Evolutionary conservation across 2,888 invertebrate genomes (phyloP).

Genomic region (Phrixothrix hirtus): DNA sequence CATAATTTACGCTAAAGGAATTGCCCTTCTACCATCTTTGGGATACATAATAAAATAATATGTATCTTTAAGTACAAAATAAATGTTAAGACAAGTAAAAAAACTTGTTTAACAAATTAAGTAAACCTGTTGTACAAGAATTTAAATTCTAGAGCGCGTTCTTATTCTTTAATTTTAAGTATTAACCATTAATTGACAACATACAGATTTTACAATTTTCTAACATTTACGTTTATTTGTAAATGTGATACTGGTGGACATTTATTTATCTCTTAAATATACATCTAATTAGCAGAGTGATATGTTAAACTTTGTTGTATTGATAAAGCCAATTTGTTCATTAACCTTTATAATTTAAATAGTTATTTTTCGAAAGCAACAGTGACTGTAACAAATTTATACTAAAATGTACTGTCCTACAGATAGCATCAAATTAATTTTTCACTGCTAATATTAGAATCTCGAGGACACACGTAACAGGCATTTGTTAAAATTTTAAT

Average conservation of each 20-base stretch:
- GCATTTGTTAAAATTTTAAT: too few relatives aligned
- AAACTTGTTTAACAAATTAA: constrained; percentile 35
- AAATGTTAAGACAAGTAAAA: constrained; percentile 19
- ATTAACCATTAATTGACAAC: constrained; percentile 8
- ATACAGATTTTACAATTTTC: neutral
- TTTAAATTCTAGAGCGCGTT: constrained; percentile 18
- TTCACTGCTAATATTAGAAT: too few relatives aligned
- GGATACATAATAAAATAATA: constrained; percentile 11
- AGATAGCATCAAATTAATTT: too few relatives aligned
- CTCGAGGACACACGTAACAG: too few relatives aligned
- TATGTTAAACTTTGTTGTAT: neutral
- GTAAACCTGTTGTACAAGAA: constrained; percentile 22
- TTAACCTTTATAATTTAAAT: too few relatives aligned
- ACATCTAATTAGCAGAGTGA: neutral
- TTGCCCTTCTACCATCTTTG: too few relatives aligned
- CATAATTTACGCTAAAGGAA: too few relatives aligned
- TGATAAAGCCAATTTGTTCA: too few relatives aligned
- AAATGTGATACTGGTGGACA: neutral
- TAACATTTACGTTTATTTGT: neutral
- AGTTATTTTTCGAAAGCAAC: too few relatives aligned
- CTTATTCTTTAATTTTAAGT: constrained; percentile 21
- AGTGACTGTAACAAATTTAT: too few relatives aligned
- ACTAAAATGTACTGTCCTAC: too few relatives aligned
- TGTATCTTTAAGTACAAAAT: constrained; percentile 6
- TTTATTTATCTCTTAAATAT: neutral